These are phyloP conservation scores for Rugalucina vietnamica DNA, from an alignment of 2,888 invertebrate genomes.

Conservation along the genomic window DNA sequence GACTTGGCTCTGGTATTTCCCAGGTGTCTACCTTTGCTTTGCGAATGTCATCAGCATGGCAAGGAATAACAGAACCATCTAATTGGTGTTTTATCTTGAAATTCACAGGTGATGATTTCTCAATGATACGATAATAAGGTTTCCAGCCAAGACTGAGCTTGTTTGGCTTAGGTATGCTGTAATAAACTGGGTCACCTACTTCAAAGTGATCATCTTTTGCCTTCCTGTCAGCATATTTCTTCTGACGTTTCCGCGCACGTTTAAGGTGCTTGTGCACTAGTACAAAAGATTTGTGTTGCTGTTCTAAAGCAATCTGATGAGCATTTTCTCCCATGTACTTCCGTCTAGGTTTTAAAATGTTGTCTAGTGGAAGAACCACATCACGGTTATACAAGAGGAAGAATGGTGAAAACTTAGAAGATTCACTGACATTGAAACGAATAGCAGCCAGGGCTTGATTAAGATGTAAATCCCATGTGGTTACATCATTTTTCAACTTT, in stretches of 20 bases:
- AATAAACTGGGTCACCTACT: slow-evolving; percentile 57
- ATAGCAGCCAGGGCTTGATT: slow-evolving; percentile 28
- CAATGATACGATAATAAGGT: slow-evolving; percentile 51
- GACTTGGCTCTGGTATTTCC: neutral
- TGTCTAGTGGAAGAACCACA: slow-evolving; percentile 51
- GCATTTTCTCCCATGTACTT: slow-evolving; percentile 48
- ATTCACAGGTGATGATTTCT: slow-evolving; percentile 35
- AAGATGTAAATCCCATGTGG: slow-evolving; percentile 10
- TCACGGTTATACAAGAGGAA: slow-evolving; percentile 54
- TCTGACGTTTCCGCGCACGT: slow-evolving; percentile 42
- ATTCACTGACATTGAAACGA: slow-evolving; percentile 47
- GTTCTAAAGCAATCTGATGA: slow-evolving; percentile 53
- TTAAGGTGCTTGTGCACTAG: slow-evolving; percentile 34
- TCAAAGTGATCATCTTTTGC: slow-evolving; percentile 39
- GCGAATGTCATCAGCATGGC: slow-evolving; percentile 34
- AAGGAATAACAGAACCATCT: slow-evolving; percentile 13
- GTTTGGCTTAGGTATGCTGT: slow-evolving; percentile 33
- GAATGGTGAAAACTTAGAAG: slow-evolving; percentile 44
- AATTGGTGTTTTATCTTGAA: slow-evolving; percentile 47
- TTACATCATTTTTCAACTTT: neutral
- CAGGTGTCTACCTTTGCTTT: slow-evolving; percentile 37
- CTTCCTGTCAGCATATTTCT: slow-evolving; percentile 45
- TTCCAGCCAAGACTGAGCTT: slow-evolving; percentile 55
- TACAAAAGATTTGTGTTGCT: slow-evolving; percentile 52
- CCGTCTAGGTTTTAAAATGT: slow-evolving; percentile 44